Evolutionary conservation across 2,797 vertebrate genomes (phyloP).

Genomic region (Spinus pinus): DNA sequence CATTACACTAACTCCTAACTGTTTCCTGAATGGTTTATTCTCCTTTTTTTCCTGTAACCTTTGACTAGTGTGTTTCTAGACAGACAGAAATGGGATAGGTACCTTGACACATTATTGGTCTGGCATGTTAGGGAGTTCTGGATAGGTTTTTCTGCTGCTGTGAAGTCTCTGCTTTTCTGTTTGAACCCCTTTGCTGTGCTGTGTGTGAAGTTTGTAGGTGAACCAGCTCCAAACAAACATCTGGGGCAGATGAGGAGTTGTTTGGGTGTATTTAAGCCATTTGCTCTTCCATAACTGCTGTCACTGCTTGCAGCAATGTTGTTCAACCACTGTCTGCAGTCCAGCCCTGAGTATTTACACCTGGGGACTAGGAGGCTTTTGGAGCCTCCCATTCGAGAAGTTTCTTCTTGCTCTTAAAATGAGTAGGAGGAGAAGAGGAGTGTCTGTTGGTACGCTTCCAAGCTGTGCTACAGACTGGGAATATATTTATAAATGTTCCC

Average conservation of each 20-base stretch:
- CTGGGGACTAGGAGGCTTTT: background rate
- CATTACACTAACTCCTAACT: accelerated
- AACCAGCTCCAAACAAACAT: background rate
- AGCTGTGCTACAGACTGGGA: background rate
- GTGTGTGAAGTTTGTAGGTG: background rate
- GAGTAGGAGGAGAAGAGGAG: background rate
- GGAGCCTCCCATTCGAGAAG: background rate
- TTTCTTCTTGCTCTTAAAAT: background rate
- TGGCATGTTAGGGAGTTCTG: background rate
- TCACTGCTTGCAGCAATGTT: background rate
- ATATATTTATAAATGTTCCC: background rate
- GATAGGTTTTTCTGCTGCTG: accelerated
- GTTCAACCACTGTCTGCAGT: background rate
- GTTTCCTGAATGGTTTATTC: background rate
- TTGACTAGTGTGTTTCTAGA: background rate
- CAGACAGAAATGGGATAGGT: background rate
- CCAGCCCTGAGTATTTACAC: background rate
- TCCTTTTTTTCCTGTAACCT: background rate
- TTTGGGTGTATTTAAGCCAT: background rate
- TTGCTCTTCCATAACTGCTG: background rate
- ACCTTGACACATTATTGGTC: background rate
- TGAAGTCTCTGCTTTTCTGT: background rate
- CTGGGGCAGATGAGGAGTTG: background rate
- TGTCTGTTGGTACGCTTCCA: accelerated
- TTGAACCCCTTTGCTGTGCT: background rate